phyloP scores from a whole-genome alignment of 1,140 invertebrate species.

The Saxidomus purpurata region DNA sequence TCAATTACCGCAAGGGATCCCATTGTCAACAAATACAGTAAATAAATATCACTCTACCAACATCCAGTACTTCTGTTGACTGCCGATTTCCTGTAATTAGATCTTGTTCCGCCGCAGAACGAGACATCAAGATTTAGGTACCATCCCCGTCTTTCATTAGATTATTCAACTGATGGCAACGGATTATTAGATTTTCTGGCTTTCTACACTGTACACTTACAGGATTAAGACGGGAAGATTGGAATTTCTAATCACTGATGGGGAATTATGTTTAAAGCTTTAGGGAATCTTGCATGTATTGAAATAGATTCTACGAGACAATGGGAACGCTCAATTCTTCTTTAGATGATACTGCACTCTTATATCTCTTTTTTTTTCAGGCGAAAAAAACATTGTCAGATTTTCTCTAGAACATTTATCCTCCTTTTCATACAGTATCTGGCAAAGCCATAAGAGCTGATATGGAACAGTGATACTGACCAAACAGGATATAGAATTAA shows the following conservation, averaged over 20 bases:
- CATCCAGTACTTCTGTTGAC: background rate
- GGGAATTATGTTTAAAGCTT: constrained; percentile 26
- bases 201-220: background rate
- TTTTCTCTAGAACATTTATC: too few relatives aligned
- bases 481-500: too few relatives aligned
- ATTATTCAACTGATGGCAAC: constrained; percentile 5
- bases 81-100: background rate
- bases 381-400: too few relatives aligned
- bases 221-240: constrained; percentile 15
- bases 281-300: constrained; percentile 6
- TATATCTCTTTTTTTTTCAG: too few relatives aligned
- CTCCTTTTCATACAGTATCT: too few relatives aligned
- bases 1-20: too few relatives aligned
- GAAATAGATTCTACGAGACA: background rate
- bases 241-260: constrained; percentile 25
- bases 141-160: background rate
- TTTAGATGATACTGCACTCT: background rate
- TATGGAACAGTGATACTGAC: too few relatives aligned
- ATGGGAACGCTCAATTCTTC: background rate
- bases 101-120: background rate
- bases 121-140: constrained; percentile 19
- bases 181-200: constrained; percentile 23
- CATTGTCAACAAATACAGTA: too few relatives aligned
- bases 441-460: too few relatives aligned
- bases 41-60: background rate